Evolutionary conservation across 1,140 invertebrate species (phyloP).

Genomic region (Penaeus indicus): DNA sequence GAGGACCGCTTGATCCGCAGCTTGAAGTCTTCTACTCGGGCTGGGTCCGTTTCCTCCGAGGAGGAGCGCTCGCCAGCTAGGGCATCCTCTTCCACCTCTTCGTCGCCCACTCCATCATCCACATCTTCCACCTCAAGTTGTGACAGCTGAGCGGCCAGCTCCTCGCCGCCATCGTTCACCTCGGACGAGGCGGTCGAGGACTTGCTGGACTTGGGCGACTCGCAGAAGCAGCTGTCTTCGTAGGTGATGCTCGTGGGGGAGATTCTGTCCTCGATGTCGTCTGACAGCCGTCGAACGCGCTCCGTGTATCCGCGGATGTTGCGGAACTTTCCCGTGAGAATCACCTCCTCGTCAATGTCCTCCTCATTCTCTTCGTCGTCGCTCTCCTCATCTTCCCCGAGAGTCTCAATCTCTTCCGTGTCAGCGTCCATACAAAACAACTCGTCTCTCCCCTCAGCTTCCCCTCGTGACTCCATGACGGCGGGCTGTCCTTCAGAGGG

Average conservation of each 20-base stretch:
- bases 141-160: conserved; percentile 47
- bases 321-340: conserved; percentile 62
- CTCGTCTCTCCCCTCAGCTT: conserved; percentile 39
- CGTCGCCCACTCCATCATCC: conserved; percentile 25
- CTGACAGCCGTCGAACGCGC: conserved; percentile 53
- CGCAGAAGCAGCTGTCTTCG: conserved; percentile 42
- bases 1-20: conserved; percentile 81
- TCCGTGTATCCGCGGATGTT: conserved; percentile 61
- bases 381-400: conserved; percentile 46
- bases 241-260: conserved; percentile 54
- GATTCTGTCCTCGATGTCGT: conserved; percentile 41
- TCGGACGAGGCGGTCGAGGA: background rate
- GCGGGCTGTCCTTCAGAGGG: conserved; percentile 45
- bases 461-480: conserved; percentile 44
- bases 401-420: conserved; percentile 56
- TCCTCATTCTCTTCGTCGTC: conserved; percentile 66
- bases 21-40: conserved; percentile 60
- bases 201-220: conserved; percentile 10
- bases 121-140: conserved; percentile 50
- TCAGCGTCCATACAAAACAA: conserved; percentile 42
- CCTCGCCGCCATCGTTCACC: conserved; percentile 6
- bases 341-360: conserved; percentile 57
- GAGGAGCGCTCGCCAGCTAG: conserved; percentile 49
- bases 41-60: conserved; percentile 58
- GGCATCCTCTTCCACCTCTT: conserved; percentile 40